These are phyloP conservation scores for Colinus virginianus DNA, from an alignment of 2,113 vertebrate species.

Conservation along the genomic window DNA sequence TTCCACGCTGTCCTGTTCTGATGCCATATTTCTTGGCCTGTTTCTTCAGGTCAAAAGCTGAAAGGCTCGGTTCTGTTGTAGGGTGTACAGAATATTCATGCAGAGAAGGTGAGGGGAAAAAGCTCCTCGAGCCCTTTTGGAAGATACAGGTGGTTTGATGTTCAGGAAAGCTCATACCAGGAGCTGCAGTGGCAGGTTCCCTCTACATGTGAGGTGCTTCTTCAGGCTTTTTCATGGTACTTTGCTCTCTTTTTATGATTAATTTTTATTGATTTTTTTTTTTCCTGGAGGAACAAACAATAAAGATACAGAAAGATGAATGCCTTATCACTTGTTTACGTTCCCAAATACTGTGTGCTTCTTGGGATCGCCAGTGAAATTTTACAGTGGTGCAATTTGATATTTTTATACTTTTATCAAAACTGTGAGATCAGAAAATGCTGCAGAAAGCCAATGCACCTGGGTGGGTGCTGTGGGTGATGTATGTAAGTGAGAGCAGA, in stretches of 20 bases:
- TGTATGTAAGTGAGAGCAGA: background rate
- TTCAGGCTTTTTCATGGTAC: slow-evolving; percentile 11
- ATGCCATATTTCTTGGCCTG: background rate
- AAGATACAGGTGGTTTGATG: background rate
- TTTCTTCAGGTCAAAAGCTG: background rate
- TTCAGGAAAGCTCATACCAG: background rate
- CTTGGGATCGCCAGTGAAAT: slow-evolving; percentile 1
- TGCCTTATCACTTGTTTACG: slow-evolving; percentile 16
- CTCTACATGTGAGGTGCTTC: background rate
- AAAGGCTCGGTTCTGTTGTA: background rate
- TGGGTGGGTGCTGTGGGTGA: background rate
- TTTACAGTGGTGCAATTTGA: slow-evolving; percentile 22
- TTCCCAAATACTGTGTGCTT: slow-evolving; percentile 7
- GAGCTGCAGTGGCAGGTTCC: background rate
- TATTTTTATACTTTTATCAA: slow-evolving; percentile 32
- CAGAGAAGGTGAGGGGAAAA: background rate
- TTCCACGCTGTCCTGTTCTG: background rate
- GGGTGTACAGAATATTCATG: background rate
- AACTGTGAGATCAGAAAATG: background rate
- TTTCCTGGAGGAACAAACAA: background rate
- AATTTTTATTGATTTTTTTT: slow-evolving; percentile 59
- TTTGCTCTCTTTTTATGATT: slow-evolving; percentile 38
- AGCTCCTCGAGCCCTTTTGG: background rate
- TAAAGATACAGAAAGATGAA: slow-evolving; percentile 36
- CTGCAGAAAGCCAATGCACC: background rate